Percentiles rank a stretch among this genome's conserved stretches.
Evolutionary conservation across 30 jellyfish, hydroid and myxozoan species (phyloP).

Genomic region (Cassiopea xamachana): DNA sequence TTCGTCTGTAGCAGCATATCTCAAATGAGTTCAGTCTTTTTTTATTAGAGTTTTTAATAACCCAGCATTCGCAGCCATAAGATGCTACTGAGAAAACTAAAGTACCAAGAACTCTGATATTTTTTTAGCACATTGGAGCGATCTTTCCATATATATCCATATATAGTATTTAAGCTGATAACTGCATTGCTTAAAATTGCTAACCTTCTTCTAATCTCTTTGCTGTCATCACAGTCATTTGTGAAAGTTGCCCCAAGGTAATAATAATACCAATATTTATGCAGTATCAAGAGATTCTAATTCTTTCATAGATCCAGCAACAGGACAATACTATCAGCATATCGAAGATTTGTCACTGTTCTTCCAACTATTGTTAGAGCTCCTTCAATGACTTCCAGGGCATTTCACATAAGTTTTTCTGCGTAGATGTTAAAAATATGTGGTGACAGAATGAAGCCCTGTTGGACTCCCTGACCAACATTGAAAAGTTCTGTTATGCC

Average conservation of each 20-base stretch:
- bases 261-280: not conserved
- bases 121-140: not conserved
- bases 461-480: slow-evolving; percentile 55
- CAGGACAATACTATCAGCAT: slow-evolving; percentile 37
- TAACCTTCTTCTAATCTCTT: slow-evolving; percentile 29
- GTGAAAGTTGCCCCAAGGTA: slow-evolving; percentile 50
- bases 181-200: slow-evolving; percentile 18
- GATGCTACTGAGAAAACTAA: slow-evolving; percentile 21
- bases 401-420: slow-evolving; percentile 8
- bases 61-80: slow-evolving; percentile 11
- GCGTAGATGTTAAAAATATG: slow-evolving; percentile 37
- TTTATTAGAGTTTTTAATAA: not conserved
- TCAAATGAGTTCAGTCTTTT: slow-evolving; percentile 2
- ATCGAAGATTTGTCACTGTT: slow-evolving; percentile 3
- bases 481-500: slow-evolving; percentile 48
- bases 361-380: not conserved
- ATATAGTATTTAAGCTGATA: not conserved
- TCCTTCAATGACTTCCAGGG: slow-evolving; percentile 15
- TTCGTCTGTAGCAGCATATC: slow-evolving; percentile 26
- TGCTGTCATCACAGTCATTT: slow-evolving; percentile 39
- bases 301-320: slow-evolving; percentile 33
- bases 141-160: slow-evolving; percentile 39
- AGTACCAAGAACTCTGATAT: not conserved
- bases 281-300: slow-evolving; percentile 31
- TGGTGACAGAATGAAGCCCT: slow-evolving; percentile 58